phyloP scores from a whole-genome alignment of 2,797 vertebrate species.

The Crocodylus rhombifer region DNA sequence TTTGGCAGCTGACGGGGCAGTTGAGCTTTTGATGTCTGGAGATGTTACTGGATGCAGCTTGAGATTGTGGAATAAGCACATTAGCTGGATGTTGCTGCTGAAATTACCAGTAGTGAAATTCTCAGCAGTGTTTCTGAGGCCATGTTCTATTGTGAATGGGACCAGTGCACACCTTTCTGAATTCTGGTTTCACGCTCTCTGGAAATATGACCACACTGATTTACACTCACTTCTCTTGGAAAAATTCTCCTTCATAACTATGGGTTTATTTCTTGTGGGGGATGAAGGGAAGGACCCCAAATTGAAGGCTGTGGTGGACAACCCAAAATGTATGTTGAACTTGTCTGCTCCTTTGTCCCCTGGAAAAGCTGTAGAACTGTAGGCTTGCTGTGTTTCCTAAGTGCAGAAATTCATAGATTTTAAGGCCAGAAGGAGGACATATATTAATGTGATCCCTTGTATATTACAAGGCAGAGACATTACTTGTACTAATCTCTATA shows the following conservation, averaged over 20 bases:
- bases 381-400: background rate
- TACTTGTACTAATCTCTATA: slow-evolving; percentile 53
- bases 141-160: background rate
- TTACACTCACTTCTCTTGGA: background rate
- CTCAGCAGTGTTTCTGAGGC: background rate
- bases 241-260: background rate
- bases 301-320: background rate
- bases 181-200: background rate
- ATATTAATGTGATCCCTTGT: no score
- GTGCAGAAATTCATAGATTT: slow-evolving; percentile 34
- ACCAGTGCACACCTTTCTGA: background rate
- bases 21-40: background rate
- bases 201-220: background rate
- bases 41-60: background rate
- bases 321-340: background rate
- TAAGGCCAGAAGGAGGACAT: slow-evolving; percentile 57
- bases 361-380: slow-evolving; percentile 46
- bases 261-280: no score
- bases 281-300: background rate
- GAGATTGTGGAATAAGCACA: background rate
- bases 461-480: background rate
- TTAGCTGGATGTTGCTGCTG: background rate
- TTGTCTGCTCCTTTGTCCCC: slow-evolving; percentile 62
- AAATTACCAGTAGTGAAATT: background rate
- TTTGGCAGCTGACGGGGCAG: background rate